phyloP scores from a whole-genome alignment of 2,797 vertebrate species.

The Todus mexicanus region DNA sequence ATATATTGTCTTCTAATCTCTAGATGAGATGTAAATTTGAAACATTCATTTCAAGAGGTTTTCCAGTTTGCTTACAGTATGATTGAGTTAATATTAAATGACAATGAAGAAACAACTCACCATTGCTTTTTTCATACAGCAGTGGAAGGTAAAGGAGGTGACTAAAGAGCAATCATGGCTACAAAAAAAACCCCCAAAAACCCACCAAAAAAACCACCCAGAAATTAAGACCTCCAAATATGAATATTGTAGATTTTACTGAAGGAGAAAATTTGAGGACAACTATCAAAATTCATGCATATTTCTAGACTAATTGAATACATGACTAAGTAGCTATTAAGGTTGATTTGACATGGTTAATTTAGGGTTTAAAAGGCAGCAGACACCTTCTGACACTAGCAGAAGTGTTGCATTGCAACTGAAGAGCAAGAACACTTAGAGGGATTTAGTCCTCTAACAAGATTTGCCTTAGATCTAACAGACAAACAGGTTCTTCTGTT shows the following conservation, averaged over 20 bases:
- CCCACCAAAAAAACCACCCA: background rate
- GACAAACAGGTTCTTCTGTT: background rate
- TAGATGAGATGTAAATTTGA: background rate
- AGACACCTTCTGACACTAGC: background rate
- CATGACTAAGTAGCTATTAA: background rate
- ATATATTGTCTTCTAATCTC: background rate
- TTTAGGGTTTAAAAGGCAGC: conserved; percentile 18
- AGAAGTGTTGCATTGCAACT: background rate
- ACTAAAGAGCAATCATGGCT: background rate
- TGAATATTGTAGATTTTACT: background rate
- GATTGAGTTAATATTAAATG: background rate
- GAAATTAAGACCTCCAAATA: background rate
- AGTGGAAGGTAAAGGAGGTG: background rate
- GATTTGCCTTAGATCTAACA: background rate
- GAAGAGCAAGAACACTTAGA: background rate
- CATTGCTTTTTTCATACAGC: background rate
- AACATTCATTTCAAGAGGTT: background rate
- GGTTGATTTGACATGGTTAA: background rate
- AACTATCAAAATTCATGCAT: background rate
- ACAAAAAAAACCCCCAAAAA: background rate
- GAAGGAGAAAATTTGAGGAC: background rate
- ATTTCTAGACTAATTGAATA: conserved; percentile 13
- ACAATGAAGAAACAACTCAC: background rate
- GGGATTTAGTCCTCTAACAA: background rate
- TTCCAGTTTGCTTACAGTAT: background rate